A percentile compares a stretch with the other conserved stretches of the same genome.
Evolutionary conservation across 1,140 invertebrate species (phyloP).

Genomic region (Mactra quadrangularis): DNA sequence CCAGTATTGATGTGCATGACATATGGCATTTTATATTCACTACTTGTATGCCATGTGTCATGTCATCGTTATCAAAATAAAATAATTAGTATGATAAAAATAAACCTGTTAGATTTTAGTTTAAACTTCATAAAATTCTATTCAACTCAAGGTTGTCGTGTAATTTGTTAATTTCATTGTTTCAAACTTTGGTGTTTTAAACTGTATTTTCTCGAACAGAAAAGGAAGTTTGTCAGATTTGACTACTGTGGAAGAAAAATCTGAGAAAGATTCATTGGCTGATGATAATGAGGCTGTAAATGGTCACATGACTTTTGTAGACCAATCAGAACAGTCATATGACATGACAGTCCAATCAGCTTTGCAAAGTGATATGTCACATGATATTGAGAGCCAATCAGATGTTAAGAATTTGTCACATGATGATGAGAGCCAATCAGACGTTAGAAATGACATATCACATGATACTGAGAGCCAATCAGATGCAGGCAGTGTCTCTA

Average conservation of each 20-base stretch:
- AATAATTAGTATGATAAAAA: too few species aligned
- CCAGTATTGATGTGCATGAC: too few species aligned
- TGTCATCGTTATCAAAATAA: too few species aligned
- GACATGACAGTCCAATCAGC: slow-evolving; percentile 50
- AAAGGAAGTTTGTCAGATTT: slow-evolving; percentile 25
- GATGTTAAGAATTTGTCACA: slow-evolving; percentile 33
- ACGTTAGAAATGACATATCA: slow-evolving; percentile 14
- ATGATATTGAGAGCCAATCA: slow-evolving; percentile 53
- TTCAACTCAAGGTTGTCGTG: too few species aligned
- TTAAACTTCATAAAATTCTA: too few species aligned
- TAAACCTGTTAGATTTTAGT: too few species aligned
- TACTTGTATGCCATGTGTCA: too few species aligned
- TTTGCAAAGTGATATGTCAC: slow-evolving; percentile 18
- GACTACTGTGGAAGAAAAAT: slow-evolving; percentile 28
- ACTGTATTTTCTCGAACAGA: too few species aligned
- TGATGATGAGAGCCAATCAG: slow-evolving; percentile 55
- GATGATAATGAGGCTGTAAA: slow-evolving; percentile 25
- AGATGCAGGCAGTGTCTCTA: slow-evolving; percentile 63
- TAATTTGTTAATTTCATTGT: too few species aligned
- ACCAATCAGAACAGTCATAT: slow-evolving; percentile 31
- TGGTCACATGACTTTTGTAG: slow-evolving; percentile 5
- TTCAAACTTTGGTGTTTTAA: too few species aligned
- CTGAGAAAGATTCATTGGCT: slow-evolving; percentile 31
- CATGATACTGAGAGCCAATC: slow-evolving; percentile 50
- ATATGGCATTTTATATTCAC: too few species aligned